phyloP scores from a whole-genome alignment of 2,888 invertebrate genomes.

The Macaria notata region DNA sequence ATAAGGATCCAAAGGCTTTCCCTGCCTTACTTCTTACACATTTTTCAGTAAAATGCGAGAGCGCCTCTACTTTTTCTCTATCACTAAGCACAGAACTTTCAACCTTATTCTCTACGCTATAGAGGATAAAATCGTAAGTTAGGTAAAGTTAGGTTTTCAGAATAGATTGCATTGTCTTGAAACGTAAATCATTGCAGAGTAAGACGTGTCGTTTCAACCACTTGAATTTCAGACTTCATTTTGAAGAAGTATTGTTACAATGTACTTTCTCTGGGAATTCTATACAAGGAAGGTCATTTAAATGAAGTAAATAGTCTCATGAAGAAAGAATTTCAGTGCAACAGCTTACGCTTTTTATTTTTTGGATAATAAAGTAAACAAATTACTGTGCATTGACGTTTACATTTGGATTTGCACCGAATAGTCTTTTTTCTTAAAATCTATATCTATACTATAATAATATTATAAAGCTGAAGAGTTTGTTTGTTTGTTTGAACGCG shows the following conservation, averaged over 20 bases:
- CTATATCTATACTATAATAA: too few species aligned
- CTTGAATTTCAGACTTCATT: conserved; percentile 44
- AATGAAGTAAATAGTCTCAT: too few species aligned
- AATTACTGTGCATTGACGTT: too few species aligned
- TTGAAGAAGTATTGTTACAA: conserved; percentile 32
- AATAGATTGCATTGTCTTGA: conserved; percentile 79
- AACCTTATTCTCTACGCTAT: conserved; percentile 36
- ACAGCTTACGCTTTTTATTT: too few species aligned
- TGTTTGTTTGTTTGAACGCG: too few species aligned
- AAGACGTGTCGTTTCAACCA: conserved; percentile 47
- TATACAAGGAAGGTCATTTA: too few species aligned
- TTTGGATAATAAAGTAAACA: too few species aligned
- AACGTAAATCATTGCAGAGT: conserved; percentile 69
- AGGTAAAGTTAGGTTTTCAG: conserved; percentile 37
- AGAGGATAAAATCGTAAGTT: conserved; percentile 31
- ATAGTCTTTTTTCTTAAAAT: too few species aligned
- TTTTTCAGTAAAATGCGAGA: conserved; percentile 78
- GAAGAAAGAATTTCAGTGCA: too few species aligned
- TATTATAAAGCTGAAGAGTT: too few species aligned
- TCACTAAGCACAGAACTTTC: conserved; percentile 29
- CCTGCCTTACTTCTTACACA: conserved; percentile 74
- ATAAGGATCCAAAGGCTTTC: conserved; percentile 76
- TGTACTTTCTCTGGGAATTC: neutral
- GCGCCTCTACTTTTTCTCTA: conserved; percentile 59
- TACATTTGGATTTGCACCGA: too few species aligned